Base-by-base conservation (phyloP, 2,888 invertebrate species). In the Drosophila trichaetosa region DNA sequence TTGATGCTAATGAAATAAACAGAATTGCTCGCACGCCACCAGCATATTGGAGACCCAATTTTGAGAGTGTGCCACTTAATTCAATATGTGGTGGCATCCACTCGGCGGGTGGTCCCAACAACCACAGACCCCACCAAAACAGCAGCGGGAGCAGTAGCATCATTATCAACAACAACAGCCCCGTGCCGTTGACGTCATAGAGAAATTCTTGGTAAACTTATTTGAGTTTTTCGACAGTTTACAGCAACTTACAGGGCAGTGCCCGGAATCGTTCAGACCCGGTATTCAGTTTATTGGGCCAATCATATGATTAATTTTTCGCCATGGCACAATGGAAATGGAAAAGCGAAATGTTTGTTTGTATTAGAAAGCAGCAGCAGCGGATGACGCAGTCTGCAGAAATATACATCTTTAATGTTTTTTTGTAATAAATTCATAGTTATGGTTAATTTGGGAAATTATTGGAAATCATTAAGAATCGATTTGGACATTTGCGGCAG, bases 291-390 rank as follows among this genome's bases (percentile, higher is more conserved):
- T 84, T 79, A 90, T 89, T 86, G 71, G 90, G 74, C 70, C 90
- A 88, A 85, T 86, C 65, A 70, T 87, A 90, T 85, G 90, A 85
- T 89, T 89, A 90, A 85, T 85, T 89, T 81, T 78, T 66, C 53
- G 38, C 69, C 51, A 46, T 52, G 34, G 48, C 67, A 62, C 60
- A 67, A 53, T 72, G 53, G 51, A 63, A 69, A 59, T 72, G 53
- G 66, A 78, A 69, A 59, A 58, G 42, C 61, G 58, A 75, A 62
- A 27, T 63, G 61, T 78, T 78, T 77, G 70, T 80, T 77, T 77
- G 64, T 49, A 29, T 80, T 76, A 80, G 71, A 57, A 63, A 51
- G 73, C 73, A 54, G 64, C 76, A 48, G 40, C n/a, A 21, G 42
- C 57, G 64, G 57, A 80, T 76, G 81, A 80, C 77, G 77, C 78